A percentile compares a stretch with the other conserved stretches of the same genome.
Conservation (phyloP, 2,113 vertebrate species). For the Hypanus sabinus region DNA sequence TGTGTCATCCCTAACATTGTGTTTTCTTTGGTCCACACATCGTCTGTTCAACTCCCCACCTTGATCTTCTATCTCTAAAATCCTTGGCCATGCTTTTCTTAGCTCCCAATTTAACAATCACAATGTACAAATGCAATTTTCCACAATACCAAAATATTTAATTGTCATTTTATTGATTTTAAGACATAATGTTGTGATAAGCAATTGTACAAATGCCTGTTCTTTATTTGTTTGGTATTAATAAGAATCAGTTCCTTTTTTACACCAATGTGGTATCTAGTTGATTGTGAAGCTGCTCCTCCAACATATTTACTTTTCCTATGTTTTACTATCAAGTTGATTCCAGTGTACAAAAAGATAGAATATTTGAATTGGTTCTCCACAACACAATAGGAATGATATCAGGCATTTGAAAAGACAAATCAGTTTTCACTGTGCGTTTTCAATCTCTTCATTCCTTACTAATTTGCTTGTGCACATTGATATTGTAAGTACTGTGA, state of each 20-base stretch:
- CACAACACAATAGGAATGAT: background rate
- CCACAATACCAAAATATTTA: no score
- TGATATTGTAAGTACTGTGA: background rate
- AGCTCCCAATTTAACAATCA: no score
- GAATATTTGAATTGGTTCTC: background rate
- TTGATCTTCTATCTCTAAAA: no score
- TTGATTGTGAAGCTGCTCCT: background rate
- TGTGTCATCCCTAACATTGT: no score
- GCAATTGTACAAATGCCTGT: no score
- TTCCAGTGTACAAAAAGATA: background rate
- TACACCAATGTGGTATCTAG: background rate
- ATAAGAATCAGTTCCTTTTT: background rate
- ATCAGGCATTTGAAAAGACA: background rate
- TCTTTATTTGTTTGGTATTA: background rate
- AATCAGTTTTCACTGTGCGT: background rate
- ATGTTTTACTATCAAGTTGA: background rate
- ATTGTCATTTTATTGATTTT: no score
- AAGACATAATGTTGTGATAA: no score
- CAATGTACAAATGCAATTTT: no score
- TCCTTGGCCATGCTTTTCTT: no score
- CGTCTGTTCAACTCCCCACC: no score
- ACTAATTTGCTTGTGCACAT: background rate
- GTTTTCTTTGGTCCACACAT: no score
- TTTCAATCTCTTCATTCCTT: background rate
- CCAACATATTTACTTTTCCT: background rate